Conservation (phyloP, 2,797 vertebrate genomes). For the Gymnocypris eckloni region DNA sequence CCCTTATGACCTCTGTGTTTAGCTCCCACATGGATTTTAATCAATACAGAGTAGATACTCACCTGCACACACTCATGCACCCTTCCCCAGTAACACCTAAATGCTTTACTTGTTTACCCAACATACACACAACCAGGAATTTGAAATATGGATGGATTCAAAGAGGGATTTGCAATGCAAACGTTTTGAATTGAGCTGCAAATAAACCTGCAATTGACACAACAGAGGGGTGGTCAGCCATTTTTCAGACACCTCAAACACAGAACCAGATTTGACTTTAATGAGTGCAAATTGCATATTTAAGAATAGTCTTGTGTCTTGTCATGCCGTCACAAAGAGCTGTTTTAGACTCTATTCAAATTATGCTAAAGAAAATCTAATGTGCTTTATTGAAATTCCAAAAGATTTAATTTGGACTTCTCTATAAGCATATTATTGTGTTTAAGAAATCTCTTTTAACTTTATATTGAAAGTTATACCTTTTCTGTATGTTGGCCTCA, state of each 20-base stretch:
- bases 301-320: not conserved
- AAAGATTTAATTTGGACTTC: not conserved
- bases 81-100: not conserved
- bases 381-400: not conserved
- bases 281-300: not conserved
- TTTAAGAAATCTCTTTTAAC: not conserved
- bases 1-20: constrained; percentile 65
- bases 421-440: not conserved
- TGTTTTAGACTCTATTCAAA: not conserved
- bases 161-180: constrained; percentile 52
- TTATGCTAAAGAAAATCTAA: too few relatives aligned
- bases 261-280: not conserved
- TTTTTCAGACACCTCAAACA: not conserved
- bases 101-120: constrained; percentile 21
- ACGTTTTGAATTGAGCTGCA: constrained; percentile 40
- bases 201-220: constrained; percentile 11
- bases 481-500: not conserved
- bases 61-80: not conserved
- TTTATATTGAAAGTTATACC: not conserved
- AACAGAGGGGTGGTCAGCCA: not conserved
- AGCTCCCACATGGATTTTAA: constrained; percentile 59
- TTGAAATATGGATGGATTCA: constrained; percentile 13
- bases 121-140: constrained; percentile 31
- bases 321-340: constrained; percentile 3
- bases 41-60: constrained; percentile 41